Base-by-base conservation (phyloP, 2,113 vertebrate species). In the Rostratula benghalensis region DNA sequence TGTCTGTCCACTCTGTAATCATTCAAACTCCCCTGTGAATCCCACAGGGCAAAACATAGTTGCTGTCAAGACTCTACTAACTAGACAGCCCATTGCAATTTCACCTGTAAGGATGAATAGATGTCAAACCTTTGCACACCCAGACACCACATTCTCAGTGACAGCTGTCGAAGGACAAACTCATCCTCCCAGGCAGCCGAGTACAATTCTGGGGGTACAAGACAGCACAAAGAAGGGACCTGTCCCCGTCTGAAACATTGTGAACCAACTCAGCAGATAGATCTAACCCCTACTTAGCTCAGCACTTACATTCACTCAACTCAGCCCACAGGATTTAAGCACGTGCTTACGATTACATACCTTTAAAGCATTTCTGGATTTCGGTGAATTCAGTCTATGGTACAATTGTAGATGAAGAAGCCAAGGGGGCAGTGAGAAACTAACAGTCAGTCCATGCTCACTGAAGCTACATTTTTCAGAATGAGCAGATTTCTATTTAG, bases 321-420 rank as follows among this genome's bases (percentile, higher is more conserved):
- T 88, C 0, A 48, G 68, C 67, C 65, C 0, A 0, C 0, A 3
- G 57, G 67, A 53, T 61, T 85, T 30, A 24, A 56, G 61, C 39
- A 60, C 20, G 3, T 4, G 7, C 33, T 89, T 61, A 50, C 18
- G 39, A 51, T 21, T 9, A 31, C 74, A 73, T 37, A 21, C 3
- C 28, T 35, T 77, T 74, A 61, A 83, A 85, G 43, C 24, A 51
- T 22, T 45, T 57, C 46, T 28, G 25, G 28, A 51, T 24, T 45
- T 57, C 51, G 28, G 25, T 16, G 51, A 71, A 20, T 71, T 77
- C 37, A 43, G 20, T 7, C 28, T 12, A 3, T 27, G 31, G 23
- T 28, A 23, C 19, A 60, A 7, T 28, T 13, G 33, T 2, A 74
- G 41, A 17, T 2, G 37, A 64, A 70, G 45, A 51, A 43, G 20